phyloP scores from a whole-genome alignment of 2,888 invertebrate species.

The Ctena decussata region DNA sequence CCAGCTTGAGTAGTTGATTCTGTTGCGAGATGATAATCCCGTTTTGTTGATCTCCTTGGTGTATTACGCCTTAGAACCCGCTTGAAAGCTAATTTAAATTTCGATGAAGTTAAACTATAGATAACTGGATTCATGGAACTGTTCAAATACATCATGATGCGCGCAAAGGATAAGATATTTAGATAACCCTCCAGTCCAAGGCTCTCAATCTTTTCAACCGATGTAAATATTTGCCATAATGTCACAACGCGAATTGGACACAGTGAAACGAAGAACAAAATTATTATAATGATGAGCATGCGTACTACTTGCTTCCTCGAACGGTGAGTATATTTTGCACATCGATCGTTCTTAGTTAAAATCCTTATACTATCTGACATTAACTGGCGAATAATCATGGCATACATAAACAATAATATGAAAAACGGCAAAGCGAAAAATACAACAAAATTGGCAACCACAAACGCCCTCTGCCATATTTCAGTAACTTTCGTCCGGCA shows the following conservation, averaged over 20 bases:
- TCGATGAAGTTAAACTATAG: conserved; percentile 97
- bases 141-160: conserved; percentile 93
- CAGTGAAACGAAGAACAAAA: conserved; percentile 96
- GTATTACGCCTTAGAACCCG: conserved; percentile 25
- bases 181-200: conserved; percentile 94
- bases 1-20: background rate
- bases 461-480: conserved; percentile 47
- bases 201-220: conserved; percentile 90
- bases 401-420: conserved; percentile 67
- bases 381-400: conserved; percentile 63
- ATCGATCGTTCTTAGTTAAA: conserved; percentile 31
- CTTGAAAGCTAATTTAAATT: conserved; percentile 90
- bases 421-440: conserved; percentile 69
- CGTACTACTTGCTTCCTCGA: conserved; percentile 77
- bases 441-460: conserved; percentile 59
- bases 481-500: conserved; percentile 63
- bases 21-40: background rate
- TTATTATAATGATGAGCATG: conserved; percentile 77
- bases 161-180: conserved; percentile 94
- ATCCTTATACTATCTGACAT: conserved; percentile 36
- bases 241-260: conserved; percentile 95
- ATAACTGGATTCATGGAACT: conserved; percentile 97
- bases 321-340: conserved; percentile 44
- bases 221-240: conserved; percentile 94
- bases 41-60: background rate